Conservation (phyloP, 2,888 invertebrate species). For the Ormyrus thymus region DNA sequence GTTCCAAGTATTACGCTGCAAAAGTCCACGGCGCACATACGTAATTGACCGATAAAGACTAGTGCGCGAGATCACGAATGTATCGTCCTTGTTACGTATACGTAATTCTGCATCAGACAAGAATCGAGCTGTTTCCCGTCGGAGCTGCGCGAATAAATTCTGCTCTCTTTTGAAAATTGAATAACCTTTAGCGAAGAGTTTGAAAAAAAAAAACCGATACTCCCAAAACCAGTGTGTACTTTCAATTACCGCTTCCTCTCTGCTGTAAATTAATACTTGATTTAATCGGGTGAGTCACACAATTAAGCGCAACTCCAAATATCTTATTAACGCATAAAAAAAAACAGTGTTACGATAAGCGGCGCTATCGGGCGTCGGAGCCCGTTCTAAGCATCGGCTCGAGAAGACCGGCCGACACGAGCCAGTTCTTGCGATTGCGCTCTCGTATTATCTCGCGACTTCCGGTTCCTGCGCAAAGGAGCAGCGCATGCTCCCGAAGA, state of each 20-base stretch:
- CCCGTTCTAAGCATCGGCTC: neutral
- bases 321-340: too few relatives aligned
- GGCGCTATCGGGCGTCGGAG: neutral
- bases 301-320: too few relatives aligned
- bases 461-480: constrained; percentile 74
- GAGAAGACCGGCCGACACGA: constrained; percentile 17
- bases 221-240: too few relatives aligned
- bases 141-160: too few relatives aligned
- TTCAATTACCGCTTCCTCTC: too few relatives aligned
- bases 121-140: too few relatives aligned
- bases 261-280: too few relatives aligned
- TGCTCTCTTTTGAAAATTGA: too few relatives aligned
- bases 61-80: constrained; percentile 31
- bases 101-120: neutral
- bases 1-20: constrained; percentile 18
- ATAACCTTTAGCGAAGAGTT: too few relatives aligned
- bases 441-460: constrained; percentile 64
- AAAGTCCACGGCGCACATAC: constrained; percentile 26
- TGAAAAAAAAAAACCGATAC: too few relatives aligned
- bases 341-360: too few relatives aligned
- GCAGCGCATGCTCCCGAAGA: constrained; percentile 63
- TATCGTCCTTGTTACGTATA: constrained; percentile 6
- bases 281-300: too few relatives aligned
- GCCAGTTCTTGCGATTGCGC: constrained; percentile 64
- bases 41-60: constrained; percentile 42